Conservation (phyloP, 2,797 vertebrate species). For the Momotus momota region DNA sequence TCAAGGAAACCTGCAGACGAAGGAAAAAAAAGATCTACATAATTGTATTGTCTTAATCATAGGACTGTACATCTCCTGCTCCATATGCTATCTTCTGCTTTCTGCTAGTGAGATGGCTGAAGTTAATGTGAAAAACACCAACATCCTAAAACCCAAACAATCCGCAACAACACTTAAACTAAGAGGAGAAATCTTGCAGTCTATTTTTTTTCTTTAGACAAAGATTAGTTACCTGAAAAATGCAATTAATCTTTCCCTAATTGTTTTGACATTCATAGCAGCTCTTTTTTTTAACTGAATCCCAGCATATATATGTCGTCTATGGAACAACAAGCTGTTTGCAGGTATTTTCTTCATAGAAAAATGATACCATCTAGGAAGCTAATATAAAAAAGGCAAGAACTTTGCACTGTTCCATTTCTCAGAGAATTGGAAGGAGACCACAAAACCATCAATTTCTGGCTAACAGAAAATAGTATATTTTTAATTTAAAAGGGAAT, state of each 20-base stretch:
- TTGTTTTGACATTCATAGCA: not conserved
- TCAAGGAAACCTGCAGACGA: not conserved
- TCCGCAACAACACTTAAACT: not conserved
- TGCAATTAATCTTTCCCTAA: not conserved
- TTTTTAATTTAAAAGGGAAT: slow-evolving; percentile 38
- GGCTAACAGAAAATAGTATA: not conserved
- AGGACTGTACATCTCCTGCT: not conserved
- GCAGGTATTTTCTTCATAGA: not conserved
- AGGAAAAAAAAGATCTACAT: not conserved
- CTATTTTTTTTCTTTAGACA: not conserved
- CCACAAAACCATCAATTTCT: not conserved
- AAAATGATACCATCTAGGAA: not conserved
- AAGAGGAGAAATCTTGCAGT: not conserved
- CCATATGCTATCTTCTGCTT: not conserved
- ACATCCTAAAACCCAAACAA: not conserved
- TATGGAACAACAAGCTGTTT: not conserved
- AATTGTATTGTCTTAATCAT: not conserved
- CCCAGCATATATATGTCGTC: not conserved
- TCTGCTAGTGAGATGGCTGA: not conserved
- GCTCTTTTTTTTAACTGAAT: not conserved
- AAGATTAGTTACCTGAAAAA: not conserved
- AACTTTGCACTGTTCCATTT: not conserved
- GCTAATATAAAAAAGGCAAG: not conserved
- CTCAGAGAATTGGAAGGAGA: not conserved
- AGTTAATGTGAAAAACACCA: not conserved